phyloP scores from a whole-genome alignment of 2,888 invertebrate species.

The Lycophotia porphyrea region DNA sequence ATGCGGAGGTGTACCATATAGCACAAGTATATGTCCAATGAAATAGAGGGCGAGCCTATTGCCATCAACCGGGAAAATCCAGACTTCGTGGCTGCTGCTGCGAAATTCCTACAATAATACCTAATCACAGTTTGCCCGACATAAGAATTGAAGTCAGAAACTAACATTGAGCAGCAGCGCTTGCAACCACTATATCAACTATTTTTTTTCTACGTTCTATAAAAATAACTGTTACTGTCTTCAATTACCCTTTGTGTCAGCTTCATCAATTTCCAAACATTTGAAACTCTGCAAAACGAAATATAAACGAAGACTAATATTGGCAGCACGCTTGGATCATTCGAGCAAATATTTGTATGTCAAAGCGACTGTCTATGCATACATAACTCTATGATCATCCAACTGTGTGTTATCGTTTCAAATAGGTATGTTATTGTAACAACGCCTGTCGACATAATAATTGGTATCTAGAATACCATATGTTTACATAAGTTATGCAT shows the following conservation, averaged over 20 bases:
- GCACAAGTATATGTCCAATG: too few species aligned
- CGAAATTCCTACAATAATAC: background rate
- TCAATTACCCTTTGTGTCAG: background rate
- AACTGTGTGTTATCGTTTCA: conserved; percentile 33
- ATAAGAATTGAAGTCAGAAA: background rate
- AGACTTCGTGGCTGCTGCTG: background rate
- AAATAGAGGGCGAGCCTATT: background rate
- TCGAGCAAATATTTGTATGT: conserved; percentile 9
- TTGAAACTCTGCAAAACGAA: background rate
- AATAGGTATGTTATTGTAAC: conserved; percentile 43
- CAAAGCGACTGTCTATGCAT: conserved; percentile 19
- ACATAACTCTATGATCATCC: conserved; percentile 27
- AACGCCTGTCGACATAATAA: conserved; percentile 20
- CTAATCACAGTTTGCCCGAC: background rate
- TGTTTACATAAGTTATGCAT: conserved; percentile 1
- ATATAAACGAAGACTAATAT: conserved; percentile 20
- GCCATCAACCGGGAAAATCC: background rate
- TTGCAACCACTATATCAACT: background rate
- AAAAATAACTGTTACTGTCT: background rate
- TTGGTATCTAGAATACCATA: conserved; percentile 11
- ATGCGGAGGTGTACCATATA: background rate
- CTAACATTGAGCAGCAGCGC: background rate
- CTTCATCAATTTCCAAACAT: conserved; percentile 9
- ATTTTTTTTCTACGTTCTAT: background rate
- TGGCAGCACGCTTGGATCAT: conserved; percentile 9